These are phyloP conservation scores for Pterocles orientalis DNA, from an alignment of 2,113 vertebrate genomes.

Conservation along the genomic window DNA sequence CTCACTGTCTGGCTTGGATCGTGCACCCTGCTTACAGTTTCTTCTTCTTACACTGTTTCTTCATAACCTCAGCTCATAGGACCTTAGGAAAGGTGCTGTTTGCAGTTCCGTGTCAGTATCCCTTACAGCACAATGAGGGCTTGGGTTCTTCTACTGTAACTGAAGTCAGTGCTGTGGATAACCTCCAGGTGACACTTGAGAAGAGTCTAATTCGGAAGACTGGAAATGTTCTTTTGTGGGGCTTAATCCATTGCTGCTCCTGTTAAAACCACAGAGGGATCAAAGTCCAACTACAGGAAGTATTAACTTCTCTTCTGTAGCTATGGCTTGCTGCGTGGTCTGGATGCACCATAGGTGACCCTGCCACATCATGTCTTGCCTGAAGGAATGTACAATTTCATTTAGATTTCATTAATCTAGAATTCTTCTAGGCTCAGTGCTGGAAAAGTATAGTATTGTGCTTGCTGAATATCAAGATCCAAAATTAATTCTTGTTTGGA, in stretches of 20 bases:
- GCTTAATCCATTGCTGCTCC: neutral
- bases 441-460: neutral
- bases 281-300: neutral
- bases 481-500: neutral
- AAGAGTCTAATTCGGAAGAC: neutral
- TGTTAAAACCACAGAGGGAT: neutral
- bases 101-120: accelerated
- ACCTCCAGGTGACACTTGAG: neutral
- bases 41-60: neutral
- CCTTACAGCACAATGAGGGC: neutral
- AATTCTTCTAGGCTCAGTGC: neutral
- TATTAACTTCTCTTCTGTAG: neutral
- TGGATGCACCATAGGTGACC: neutral
- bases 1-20: neutral
- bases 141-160: neutral
- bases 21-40: neutral
- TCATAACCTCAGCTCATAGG: neutral
- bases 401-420: neutral
- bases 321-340: neutral
- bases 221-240: neutral
- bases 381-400: neutral
- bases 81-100: neutral
- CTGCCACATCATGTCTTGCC: neutral
- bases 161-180: neutral
- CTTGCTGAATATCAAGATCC: neutral